Evolutionary conservation across 2,888 invertebrate species (phyloP), one percentile per base, ranked within the genome.

Genomic region (Ischnura elegans): DNA sequence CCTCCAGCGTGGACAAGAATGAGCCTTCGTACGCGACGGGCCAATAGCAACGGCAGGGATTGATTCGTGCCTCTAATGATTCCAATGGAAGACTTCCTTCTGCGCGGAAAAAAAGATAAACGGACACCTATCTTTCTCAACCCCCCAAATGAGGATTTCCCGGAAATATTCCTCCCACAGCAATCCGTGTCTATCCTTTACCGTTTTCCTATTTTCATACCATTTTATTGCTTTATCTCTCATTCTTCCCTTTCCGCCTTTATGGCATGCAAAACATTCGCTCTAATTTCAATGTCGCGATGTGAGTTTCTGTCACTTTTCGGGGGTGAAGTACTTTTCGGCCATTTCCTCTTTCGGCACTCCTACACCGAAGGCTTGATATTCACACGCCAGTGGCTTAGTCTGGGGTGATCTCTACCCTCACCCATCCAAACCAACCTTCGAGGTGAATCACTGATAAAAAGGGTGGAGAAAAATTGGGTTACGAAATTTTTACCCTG

Each of bases 51-150:
- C 55, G 90, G 90, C 43, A 21, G 76, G n/a, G 13, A 61, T n/a
- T 42, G 43, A 66, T 90, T 90, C 90, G 90, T 90, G 90, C 90
- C 66, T 61, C 55, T 90, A 90, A 90, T 90, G 90, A 90, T 66
- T 66, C 66, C 16, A 43, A 90, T 51, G 55, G 55, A 42, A 43
- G 76, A 76, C 76, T 76, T 76, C 76, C 76, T 76, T 13, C 36
- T 36, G 3, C 76, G 29, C 6, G 61, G 61, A 21, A 6, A n/a
- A n/a, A n/a, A n/a, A n/a, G n/a, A 13, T 36, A 76, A 76, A 76
- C 76, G 76, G 76, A 25, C 36, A 1, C 16, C 61, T 25, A 21
- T 36, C 76, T 36, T 1, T 76, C 76, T 13, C 61, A 21, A 13
- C 36, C 76, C 76, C 13, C 36, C 36, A 36, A 10, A 29, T 16